Evolutionary conservation across 2,888 invertebrate species (phyloP).

Genomic region (Archips xylosteana): DNA sequence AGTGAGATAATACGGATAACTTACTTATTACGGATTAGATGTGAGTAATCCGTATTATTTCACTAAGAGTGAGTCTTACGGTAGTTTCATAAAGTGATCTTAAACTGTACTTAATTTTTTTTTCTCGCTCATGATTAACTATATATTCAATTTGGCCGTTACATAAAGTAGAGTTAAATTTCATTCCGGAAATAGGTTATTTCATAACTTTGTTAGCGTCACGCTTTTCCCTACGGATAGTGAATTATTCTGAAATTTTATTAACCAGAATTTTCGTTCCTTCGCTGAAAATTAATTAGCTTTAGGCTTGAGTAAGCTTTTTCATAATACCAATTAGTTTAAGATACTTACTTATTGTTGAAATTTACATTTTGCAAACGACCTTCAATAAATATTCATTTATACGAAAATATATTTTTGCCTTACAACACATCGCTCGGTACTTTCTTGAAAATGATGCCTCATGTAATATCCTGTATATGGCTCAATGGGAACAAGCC

Average conservation of each 20-base stretch:
- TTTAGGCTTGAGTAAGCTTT: neutral
- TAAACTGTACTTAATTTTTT: no score
- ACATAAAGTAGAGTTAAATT: neutral
- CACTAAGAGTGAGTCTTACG: no score
- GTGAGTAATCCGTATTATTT: no score
- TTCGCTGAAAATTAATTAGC: constrained; percentile 1
- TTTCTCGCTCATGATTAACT: neutral
- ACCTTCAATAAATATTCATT: no score
- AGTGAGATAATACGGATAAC: no score
- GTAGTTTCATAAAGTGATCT: no score
- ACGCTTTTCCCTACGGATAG: neutral
- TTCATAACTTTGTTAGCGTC: neutral
- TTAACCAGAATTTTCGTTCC: constrained; percentile 12
- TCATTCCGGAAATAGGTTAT: neutral
- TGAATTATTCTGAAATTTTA: constrained; percentile 16
- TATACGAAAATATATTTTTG: no score
- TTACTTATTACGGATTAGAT: no score
- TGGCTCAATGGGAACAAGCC: no score
- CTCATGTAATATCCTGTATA: no score
- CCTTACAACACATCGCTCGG: no score
- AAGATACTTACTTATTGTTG: neutral
- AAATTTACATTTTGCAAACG: neutral
- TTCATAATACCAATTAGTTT: neutral
- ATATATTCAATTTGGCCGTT: neutral
- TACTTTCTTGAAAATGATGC: no score